A percentile compares a stretch with the other conserved stretches of the same genome.
phyloP scores from a whole-genome alignment of 1,140 invertebrate species.

The Protaetia brevitarsis region DNA sequence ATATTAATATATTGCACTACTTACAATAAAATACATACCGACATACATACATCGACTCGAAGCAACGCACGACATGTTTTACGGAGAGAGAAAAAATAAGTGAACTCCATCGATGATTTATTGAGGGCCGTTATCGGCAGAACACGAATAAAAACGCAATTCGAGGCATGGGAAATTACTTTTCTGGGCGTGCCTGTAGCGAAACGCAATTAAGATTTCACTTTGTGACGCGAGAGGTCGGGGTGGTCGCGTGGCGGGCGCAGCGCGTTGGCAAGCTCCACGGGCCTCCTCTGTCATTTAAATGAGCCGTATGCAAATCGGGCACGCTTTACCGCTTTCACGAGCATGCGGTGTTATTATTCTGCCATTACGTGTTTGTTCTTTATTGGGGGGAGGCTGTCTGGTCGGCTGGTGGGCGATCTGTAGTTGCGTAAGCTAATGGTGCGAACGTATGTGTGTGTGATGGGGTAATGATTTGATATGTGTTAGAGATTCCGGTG shows the following conservation, averaged over 20 bases:
- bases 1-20: no score
- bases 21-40: no score
- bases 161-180: background rate
- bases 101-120: no score
- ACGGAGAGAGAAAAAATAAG: no score
- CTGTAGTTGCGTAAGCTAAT: no score
- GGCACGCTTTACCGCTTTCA: conserved; percentile 20
- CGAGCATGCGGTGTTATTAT: conserved; percentile 16
- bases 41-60: no score
- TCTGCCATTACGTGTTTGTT: conserved; percentile 20
- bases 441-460: no score
- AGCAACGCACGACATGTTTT: no score
- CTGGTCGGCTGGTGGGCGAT: no score
- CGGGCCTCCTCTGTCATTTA: conserved; percentile 3
- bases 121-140: no score
- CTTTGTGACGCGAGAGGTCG: background rate
- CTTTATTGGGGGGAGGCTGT: conserved; percentile 18
- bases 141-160: conserved; percentile 19
- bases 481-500: no score
- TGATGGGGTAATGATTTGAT: no score
- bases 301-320: conserved; percentile 20
- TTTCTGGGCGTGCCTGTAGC: background rate
- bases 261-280: background rate
- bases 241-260: background rate
- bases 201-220: conserved; percentile 16